Evolutionary conservation across 2,888 invertebrate species (phyloP).

Genomic region (Apodemia duryi): DNA sequence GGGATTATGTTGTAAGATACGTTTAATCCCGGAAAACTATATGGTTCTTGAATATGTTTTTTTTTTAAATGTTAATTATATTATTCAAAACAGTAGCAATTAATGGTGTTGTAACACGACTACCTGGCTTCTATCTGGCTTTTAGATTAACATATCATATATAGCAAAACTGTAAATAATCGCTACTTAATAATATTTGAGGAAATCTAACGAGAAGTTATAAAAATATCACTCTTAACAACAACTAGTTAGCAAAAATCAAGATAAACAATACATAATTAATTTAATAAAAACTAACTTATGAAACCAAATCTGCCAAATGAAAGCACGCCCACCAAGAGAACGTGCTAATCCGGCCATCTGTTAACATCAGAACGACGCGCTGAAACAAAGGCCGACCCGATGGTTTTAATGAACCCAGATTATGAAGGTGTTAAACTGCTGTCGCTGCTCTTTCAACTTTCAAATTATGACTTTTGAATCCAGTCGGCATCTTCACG

Average conservation of each 20-base stretch:
- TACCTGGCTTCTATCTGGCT: no score
- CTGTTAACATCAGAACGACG: conserved; percentile 71
- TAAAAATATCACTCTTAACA: no score
- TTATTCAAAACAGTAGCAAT: no score
- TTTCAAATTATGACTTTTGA: conserved; percentile 74
- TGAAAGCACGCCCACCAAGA: conserved; percentile 46
- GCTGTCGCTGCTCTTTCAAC: conserved; percentile 70
- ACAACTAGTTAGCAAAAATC: not conserved
- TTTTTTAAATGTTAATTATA: no score
- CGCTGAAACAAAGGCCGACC: conserved; percentile 76
- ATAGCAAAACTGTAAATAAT: no score
- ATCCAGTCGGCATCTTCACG: conserved; percentile 58
- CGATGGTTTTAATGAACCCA: conserved; percentile 72
- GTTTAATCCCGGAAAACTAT: no score
- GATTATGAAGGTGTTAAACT: conserved; percentile 79
- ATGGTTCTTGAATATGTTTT: no score
- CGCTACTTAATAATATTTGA: no score
- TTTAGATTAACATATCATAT: no score
- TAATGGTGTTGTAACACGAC: no score
- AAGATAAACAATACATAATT: conserved; percentile 10
- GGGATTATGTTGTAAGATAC: no score
- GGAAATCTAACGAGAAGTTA: no score
- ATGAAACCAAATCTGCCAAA: conserved; percentile 23
- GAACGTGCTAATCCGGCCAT: conserved; percentile 72
- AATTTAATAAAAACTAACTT: conserved; percentile 10